Conservation (phyloP, 2,113 vertebrate species). For the Phodopus roborovskii region DNA sequence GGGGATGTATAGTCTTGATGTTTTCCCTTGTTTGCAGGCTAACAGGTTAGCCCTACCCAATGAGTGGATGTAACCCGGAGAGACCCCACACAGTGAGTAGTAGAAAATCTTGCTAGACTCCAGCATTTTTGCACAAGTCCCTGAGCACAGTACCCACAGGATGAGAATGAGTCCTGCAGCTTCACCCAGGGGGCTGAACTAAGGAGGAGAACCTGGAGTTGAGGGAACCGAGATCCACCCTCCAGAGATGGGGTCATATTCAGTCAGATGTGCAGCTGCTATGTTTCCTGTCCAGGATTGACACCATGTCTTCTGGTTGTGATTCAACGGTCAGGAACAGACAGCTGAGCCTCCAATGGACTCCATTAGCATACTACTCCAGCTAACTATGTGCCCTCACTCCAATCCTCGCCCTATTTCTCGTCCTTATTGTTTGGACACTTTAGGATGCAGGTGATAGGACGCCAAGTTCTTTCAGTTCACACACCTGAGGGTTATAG, state of each 20-base stretch:
- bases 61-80: neutral
- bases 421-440: neutral
- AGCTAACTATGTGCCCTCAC: fast-evolving
- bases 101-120: neutral
- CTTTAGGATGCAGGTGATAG: neutral
- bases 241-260: neutral
- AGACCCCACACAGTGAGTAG: neutral
- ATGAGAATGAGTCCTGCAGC: too few relatives aligned
- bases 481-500: neutral
- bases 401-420: neutral
- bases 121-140: too few relatives aligned
- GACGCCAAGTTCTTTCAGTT: neutral
- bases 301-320: neutral
- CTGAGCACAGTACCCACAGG: neutral
- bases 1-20: neutral
- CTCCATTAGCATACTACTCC: neutral
- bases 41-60: neutral
- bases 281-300: neutral
- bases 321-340: neutral
- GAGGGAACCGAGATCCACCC: neutral
- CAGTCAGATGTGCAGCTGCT: too few relatives aligned
- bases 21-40: neutral
- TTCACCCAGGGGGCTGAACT: neutral
- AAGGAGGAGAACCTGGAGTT: neutral
- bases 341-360: neutral